A percentile compares a stretch with the other conserved stretches of the same genome.
phyloP scores from a whole-genome alignment of 30 jellyfish, hydroid and myxozoan genomes.

The Chrysaora quinquecirrha region DNA sequence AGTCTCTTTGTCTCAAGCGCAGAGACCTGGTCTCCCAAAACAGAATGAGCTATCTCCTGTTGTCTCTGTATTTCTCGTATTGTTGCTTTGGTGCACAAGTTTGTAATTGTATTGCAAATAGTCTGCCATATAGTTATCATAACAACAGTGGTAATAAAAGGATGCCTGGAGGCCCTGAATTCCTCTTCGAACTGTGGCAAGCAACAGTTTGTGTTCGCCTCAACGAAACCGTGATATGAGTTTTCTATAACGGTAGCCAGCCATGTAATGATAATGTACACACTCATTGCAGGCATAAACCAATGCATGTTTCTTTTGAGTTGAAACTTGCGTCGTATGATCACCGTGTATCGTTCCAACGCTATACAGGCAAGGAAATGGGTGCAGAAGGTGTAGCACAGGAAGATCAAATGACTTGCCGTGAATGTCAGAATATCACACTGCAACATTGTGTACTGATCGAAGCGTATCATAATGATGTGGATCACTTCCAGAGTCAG shows the following conservation, averaged over 20 bases:
- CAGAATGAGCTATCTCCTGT: not conserved
- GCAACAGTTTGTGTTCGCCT: not conserved
- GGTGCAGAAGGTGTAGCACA: not conserved
- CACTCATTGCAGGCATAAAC: not conserved
- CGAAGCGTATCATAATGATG: not conserved
- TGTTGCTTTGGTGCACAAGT: not conserved
- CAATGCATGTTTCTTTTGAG: slow-evolving; percentile 3
- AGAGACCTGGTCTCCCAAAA: not conserved
- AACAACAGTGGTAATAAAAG: not conserved
- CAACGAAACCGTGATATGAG: slow-evolving; percentile 1
- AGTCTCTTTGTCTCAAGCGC: slow-evolving; percentile 4
- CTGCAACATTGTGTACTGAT: not conserved
- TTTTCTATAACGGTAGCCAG: not conserved
- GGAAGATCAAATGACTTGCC: not conserved
- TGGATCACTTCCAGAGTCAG: not conserved
- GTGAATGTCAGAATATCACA: not conserved
- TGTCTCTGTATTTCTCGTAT: not conserved
- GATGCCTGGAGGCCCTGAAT: not conserved
- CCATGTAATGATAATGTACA: not conserved
- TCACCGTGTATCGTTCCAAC: not conserved
- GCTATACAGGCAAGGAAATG: not conserved
- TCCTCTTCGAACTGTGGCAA: slow-evolving; percentile 1
- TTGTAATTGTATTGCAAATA: not conserved
- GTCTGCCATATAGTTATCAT: not conserved
- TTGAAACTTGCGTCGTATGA: not conserved